These are phyloP conservation scores for Himalopsyche kuldschensis DNA, from an alignment of 2,888 invertebrate species.

Conservation along the genomic window DNA sequence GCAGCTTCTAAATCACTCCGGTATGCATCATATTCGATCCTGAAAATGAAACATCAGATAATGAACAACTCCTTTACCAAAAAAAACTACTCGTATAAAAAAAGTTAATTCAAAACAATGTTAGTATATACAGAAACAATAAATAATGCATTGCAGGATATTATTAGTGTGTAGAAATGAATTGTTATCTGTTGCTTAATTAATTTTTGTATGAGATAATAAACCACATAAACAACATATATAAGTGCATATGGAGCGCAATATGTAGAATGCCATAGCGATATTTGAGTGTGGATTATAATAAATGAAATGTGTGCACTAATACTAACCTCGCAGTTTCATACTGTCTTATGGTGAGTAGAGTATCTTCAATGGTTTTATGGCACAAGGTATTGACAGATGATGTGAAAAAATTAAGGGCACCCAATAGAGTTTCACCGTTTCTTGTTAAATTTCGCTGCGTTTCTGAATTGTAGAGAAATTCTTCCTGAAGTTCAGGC, in stretches of 20 bases:
- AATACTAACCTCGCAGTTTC: conserved; percentile 61
- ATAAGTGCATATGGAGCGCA: no score
- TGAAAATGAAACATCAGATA: conserved; percentile 44
- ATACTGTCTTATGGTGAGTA: conserved; percentile 66
- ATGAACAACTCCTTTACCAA: no score
- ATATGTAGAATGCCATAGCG: no score
- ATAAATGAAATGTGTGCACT: neutral
- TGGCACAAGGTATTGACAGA: conserved; percentile 94
- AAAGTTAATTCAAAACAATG: no score
- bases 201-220: no score
- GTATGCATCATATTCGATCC: conserved; percentile 97
- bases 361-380: conserved; percentile 95
- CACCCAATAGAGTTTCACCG: conserved; percentile 88
- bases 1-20: conserved; percentile 89
- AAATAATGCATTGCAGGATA: no score
- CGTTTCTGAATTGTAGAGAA: conserved; percentile 93
- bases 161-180: no score
- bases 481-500: conserved; percentile 92
- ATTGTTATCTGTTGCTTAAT: no score
- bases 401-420: conserved; percentile 94
- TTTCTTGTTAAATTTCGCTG: conserved; percentile 91
- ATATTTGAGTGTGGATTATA: neutral
- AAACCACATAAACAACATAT: no score
- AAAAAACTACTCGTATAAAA: no score
- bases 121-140: no score